Evolutionary conservation across 1,140 invertebrate species (phyloP).

Genomic region (Archegozetes longisetosus): DNA sequence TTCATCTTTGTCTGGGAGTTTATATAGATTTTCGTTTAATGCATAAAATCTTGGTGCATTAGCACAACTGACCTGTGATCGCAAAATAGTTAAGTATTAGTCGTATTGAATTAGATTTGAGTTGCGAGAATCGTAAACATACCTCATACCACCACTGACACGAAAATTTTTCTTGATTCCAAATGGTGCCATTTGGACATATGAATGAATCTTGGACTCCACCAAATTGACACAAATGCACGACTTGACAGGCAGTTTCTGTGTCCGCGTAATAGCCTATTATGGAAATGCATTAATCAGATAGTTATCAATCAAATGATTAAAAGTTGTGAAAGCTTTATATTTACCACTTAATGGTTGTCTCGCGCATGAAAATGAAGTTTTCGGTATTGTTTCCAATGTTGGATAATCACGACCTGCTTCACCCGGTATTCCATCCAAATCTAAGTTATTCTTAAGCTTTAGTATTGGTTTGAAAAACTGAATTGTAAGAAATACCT

Average conservation of each 20-base stretch:
- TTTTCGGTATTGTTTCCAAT: constrained; percentile 23
- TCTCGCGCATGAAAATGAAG: constrained; percentile 26
- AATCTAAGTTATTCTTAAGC: constrained; percentile 13
- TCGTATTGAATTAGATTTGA: too few species aligned
- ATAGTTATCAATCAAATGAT: too few species aligned
- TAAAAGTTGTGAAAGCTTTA: too few species aligned
- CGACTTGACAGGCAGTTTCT: constrained; percentile 66
- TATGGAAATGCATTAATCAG: background rate
- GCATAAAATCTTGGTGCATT: constrained; percentile 22
- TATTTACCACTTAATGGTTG: constrained; percentile 26
- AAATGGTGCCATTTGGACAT: constrained; percentile 39
- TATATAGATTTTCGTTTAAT: constrained; percentile 29
- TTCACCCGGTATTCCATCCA: constrained; percentile 22
- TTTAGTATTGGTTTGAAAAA: background rate
- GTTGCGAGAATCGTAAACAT: constrained; percentile 1
- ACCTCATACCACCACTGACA: constrained; percentile 37
- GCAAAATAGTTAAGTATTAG: too few species aligned
- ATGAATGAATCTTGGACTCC: constrained; percentile 35
- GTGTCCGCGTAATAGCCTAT: constrained; percentile 39
- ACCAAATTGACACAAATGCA: constrained; percentile 40
- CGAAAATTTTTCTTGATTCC: constrained; percentile 35
- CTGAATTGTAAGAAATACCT: background rate
- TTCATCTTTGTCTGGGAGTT: constrained; percentile 4
- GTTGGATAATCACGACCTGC: constrained; percentile 22
- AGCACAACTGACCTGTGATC: constrained; percentile 40